Conservation (phyloP, 2,888 invertebrate species). For the Acanthosepion lycidas region DNA sequence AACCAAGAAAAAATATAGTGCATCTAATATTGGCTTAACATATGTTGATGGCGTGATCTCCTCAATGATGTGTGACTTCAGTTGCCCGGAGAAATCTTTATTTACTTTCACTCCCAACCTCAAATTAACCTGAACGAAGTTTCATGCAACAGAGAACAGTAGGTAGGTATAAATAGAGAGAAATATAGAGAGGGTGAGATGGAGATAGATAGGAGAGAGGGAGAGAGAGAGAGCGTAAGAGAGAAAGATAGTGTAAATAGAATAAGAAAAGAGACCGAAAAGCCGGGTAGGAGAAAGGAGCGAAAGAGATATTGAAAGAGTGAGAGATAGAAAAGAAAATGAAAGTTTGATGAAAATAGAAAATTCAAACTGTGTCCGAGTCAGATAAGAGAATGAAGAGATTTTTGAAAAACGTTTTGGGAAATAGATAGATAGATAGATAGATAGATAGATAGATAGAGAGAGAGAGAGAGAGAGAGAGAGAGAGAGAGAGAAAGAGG, state of each 20-base stretch:
- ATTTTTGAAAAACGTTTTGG: no score
- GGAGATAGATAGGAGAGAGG: accelerated
- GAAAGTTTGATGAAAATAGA: no score
- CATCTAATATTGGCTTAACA: neutral
- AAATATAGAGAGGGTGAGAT: neutral
- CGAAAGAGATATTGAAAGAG: no score
- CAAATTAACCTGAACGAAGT: neutral
- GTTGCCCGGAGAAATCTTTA: neutral
- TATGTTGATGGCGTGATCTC: neutral
- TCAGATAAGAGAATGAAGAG: no score
- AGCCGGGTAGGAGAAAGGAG: no score
- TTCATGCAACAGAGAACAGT: neutral
- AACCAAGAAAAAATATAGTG: neutral
- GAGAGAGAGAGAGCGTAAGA: neutral
- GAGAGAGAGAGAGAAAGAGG: no score
- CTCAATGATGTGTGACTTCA: neutral
- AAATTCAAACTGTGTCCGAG: no score
- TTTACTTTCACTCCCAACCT: neutral
- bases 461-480: no score
- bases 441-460: neutral
- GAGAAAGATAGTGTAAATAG: no score
- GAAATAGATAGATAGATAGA: neutral
- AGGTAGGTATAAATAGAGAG: neutral
- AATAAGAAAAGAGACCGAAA: no score
- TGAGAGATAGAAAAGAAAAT: no score